Percentiles rank a stretch among this genome's conserved stretches.
Evolutionary conservation across 1,140 invertebrate genomes (phyloP).

Genomic region (Metopolophium dirhodum): DNA sequence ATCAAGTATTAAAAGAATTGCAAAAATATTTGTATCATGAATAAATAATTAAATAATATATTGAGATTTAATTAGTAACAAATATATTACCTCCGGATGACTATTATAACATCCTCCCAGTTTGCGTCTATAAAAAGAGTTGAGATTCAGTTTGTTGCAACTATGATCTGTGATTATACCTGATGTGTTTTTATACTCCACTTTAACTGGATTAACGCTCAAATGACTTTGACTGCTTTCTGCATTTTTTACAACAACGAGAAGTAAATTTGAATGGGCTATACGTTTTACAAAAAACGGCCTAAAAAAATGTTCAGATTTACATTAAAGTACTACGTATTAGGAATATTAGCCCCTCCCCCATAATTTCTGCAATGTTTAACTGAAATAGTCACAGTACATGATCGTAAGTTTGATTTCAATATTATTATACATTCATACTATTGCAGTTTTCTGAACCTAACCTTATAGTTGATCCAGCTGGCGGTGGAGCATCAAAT

Average conservation of each 20-base stretch:
- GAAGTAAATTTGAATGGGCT: slow-evolving; percentile 78
- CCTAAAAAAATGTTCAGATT: slow-evolving; percentile 64
- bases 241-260: slow-evolving; percentile 75
- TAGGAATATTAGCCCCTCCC: neutral
- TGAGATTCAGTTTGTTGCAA: slow-evolving; percentile 78
- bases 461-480: slow-evolving; percentile 58
- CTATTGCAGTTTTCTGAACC: neutral
- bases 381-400: neutral
- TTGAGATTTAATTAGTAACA: neutral
- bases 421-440: neutral
- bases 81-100: slow-evolving; percentile 69
- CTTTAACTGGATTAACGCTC: slow-evolving; percentile 59
- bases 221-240: slow-evolving; percentile 60
- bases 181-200: slow-evolving; percentile 57
- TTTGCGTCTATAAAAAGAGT: slow-evolving; percentile 70
- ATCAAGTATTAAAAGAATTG: neutral
- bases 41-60: slow-evolving; percentile 8
- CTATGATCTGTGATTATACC: slow-evolving; percentile 62
- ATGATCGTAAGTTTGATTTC: neutral
- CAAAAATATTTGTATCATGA: neutral
- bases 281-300: slow-evolving; percentile 76
- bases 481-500: slow-evolving; percentile 58
- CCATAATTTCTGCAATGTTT: neutral
- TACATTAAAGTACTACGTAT: neutral
- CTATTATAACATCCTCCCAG: slow-evolving; percentile 77